These are phyloP conservation scores for Piscicola geometra DNA, from an alignment of 2,888 invertebrate species.

Conservation along the genomic window DNA sequence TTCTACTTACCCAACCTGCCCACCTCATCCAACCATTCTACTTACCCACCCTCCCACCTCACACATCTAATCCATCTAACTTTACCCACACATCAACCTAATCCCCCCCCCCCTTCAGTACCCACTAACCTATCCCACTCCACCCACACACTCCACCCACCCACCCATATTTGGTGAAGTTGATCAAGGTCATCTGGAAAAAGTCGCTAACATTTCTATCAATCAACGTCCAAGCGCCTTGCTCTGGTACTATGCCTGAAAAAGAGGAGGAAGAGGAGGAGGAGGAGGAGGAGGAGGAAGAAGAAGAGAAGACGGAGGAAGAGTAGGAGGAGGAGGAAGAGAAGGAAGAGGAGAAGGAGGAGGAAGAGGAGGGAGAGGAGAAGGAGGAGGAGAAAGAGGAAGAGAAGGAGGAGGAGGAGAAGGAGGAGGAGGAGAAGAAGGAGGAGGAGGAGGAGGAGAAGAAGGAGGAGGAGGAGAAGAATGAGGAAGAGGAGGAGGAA, in stretches of 20 bases:
- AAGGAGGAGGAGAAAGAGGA: not conserved
- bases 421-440: conserved; percentile 25
- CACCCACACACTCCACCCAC: conserved; percentile 35
- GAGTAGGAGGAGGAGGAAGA: not conserved
- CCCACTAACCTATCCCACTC: not conserved
- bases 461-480: not conserved
- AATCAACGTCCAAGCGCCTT: conserved; percentile 50
- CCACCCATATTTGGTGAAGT: conserved; percentile 58
- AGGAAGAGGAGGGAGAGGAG: not conserved
- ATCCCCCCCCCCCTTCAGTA: not conserved
- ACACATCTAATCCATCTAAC: not conserved
- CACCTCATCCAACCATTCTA: not conserved
- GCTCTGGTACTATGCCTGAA: conserved; percentile 49
- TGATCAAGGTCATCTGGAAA: conserved; percentile 57
- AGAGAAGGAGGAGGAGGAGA: not conserved
- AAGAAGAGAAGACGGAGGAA: not conserved
- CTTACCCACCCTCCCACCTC: too few species aligned
- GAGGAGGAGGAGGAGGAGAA: conserved; percentile 11
- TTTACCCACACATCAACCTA: not conserved
- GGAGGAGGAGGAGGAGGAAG: not conserved
- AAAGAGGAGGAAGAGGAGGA: not conserved
- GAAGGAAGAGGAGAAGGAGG: too few species aligned
- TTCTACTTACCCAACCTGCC: not conserved
- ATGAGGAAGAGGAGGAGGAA: conserved; percentile 13
- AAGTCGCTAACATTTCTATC: conserved; percentile 59